Evolutionary conservation across 1,140 invertebrate species (phyloP), one percentile per base, ranked within the genome.

Genomic region (Goniozus legneri): DNA sequence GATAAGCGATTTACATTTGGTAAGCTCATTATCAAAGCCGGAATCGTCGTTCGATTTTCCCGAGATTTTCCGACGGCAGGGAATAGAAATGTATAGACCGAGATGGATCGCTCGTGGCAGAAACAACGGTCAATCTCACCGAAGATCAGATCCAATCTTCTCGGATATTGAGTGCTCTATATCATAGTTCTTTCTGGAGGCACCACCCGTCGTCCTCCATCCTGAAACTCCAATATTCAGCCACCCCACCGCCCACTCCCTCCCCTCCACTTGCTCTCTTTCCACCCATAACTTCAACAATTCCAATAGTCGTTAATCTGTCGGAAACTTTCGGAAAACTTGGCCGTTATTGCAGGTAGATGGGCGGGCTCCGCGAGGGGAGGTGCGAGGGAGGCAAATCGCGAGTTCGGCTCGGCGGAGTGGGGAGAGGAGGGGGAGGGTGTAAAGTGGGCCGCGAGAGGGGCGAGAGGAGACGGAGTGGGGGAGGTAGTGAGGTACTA

Each of bases 301-400:
- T 70, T 69, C 66, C 65, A 64, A 65, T 68, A 70, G 63, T 67
- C 66, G 64, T 71, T 71, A 69, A 71, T 71, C 66, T 67, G 58
- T 67, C 65, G 55, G 48, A 58, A 69, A 71, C 50, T 71, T 69
- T 60, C 21, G 51, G 58, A 59, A 65, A 70, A 71, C 64, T 69
- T 64, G 55, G 33, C n/a, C 63, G 60, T 67, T 67, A 66, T 69
- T 69, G 67, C 67, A 58, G 56, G 54, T 65, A 58, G 58, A 64
- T 57, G 51, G 50, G 63, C 43, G 55, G 41, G 43, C 35, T 38
- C 37, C 33, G 43, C 51, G 32, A 46, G 44, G 50, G 50, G 46
- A 47, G 43, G 43, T 36, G 39, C 24, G 46, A 42, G 24, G 31
- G 22, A 40, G 32, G 22, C 24, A 21, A 30, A 22, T 13, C 15